Evolutionary conservation across 2,888 invertebrate genomes (phyloP).

Genomic region (Ornithoptera alexandrae): DNA sequence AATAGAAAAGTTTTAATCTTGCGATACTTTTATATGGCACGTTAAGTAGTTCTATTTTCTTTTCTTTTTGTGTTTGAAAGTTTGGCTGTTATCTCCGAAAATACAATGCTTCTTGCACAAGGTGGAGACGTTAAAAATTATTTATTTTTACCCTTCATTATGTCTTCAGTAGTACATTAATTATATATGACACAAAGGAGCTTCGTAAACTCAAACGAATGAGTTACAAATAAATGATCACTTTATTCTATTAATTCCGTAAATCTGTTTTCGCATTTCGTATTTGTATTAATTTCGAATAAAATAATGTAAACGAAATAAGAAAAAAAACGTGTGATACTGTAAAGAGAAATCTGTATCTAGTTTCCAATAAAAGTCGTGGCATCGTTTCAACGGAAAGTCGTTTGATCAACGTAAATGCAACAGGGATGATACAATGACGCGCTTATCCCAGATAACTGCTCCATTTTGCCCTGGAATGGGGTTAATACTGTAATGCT

Average conservation of each 20-base stretch:
- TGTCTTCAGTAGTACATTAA: too few relatives aligned
- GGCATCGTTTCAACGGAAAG: constrained; percentile 8
- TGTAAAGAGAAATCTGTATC: constrained; percentile 2
- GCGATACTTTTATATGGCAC: neutral
- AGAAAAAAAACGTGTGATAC: constrained; percentile 4
- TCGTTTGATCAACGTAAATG: constrained; percentile 22
- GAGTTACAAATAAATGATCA: too few relatives aligned
- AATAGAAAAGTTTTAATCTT: neutral
- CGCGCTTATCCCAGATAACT: constrained; percentile 18
- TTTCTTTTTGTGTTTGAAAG: too few relatives aligned
- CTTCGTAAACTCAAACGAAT: too few relatives aligned
- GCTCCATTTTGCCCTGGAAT: constrained; percentile 20
- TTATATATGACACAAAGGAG: too few relatives aligned
- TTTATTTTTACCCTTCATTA: too few relatives aligned
- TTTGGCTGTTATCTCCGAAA: too few relatives aligned
- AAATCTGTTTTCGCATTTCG: neutral
- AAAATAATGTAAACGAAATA: neutral
- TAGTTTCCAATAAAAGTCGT: constrained; percentile 7
- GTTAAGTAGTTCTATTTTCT: too few relatives aligned
- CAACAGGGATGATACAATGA: constrained; percentile 20
- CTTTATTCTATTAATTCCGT: too few relatives aligned
- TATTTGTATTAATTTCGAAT: neutral
- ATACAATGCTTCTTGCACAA: too few relatives aligned
- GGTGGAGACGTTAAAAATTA: too few relatives aligned
- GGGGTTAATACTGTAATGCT: constrained; percentile 7